phyloP scores from a whole-genome alignment of 2,113 vertebrate genomes.

The Speoplatyrhinus poulsoni region DNA sequence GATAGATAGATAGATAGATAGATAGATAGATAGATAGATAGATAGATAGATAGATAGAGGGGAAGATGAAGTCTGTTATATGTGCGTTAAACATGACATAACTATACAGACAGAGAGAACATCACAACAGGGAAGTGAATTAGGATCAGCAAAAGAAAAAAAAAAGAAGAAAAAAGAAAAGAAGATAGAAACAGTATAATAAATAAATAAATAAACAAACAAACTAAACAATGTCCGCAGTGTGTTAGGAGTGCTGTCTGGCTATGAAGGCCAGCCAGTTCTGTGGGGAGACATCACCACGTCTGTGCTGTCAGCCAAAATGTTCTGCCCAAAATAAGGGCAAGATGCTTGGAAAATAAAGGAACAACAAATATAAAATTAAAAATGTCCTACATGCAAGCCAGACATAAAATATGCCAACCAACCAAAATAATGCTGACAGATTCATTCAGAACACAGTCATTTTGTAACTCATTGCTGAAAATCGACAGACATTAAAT shows the following conservation, averaged over 20 bases:
- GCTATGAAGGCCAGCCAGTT: conserved; percentile 45
- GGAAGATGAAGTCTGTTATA: conserved; percentile 51
- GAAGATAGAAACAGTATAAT: background rate
- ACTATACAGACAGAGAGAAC: conserved; percentile 80
- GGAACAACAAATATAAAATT: conserved; percentile 70
- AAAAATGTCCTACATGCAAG: conserved; percentile 75
- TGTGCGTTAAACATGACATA: conserved; percentile 19
- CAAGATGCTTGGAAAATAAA: conserved; percentile 81
- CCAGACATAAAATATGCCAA: conserved; percentile 52
- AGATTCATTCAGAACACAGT: conserved; percentile 66
- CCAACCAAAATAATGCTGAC: conserved; percentile 48
- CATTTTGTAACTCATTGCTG: conserved; percentile 82
- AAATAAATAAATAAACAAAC: background rate
- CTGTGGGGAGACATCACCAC: conserved; percentile 51
- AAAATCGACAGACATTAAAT: conserved; percentile 92
- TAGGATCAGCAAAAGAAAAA: background rate
- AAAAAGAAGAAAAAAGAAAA: background rate
- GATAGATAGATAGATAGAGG: conserved; percentile 31
- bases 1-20: background rate
- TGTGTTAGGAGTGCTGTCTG: conserved; percentile 21
- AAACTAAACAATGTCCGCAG: conserved; percentile 28
- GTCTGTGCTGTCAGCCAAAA: conserved; percentile 71
- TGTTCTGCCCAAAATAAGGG: conserved; percentile 77
- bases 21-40: conserved; percentile 1
- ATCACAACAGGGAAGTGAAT: conserved; percentile 84